Percentiles rank a stretch among this genome's conserved stretches.
These are phyloP conservation scores for Cherax quadricarinatus DNA, from an alignment of 1,140 invertebrate genomes.

Conservation along the genomic window DNA sequence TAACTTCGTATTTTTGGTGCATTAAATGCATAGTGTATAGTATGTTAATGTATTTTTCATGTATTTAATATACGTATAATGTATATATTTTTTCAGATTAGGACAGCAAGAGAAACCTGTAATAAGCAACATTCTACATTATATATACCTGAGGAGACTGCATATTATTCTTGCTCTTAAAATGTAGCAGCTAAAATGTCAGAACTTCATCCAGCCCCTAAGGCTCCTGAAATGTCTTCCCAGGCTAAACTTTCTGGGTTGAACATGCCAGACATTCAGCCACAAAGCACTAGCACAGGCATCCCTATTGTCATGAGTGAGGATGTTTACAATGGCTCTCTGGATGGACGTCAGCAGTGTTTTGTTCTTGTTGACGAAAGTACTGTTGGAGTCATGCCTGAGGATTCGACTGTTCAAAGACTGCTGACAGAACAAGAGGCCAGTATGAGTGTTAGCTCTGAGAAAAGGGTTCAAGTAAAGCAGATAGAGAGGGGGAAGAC, in stretches of 20 bases:
- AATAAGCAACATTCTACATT: background rate
- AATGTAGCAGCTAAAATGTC: background rate
- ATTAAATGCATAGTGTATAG: no score
- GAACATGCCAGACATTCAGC: background rate
- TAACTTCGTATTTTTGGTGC: no score
- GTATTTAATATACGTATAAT: no score
- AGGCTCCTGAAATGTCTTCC: background rate
- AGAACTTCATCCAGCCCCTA: background rate
- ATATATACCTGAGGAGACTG: no score
- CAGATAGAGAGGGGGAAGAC: conserved; percentile 27
- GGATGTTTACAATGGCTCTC: conserved; percentile 23
- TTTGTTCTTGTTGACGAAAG: conserved; percentile 51
- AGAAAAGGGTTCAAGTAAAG: conserved; percentile 25
- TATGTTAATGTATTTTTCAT: no score
- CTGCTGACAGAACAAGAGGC: conserved; percentile 40
- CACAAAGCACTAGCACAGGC: background rate
- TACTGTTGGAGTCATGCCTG: conserved; percentile 38
- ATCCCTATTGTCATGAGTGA: conserved; percentile 45
- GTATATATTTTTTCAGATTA: background rate
- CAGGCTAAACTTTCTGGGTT: background rate
- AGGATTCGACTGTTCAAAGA: conserved; percentile 1
- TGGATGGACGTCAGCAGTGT: conserved; percentile 17
- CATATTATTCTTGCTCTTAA: background rate
- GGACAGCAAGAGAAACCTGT: background rate
- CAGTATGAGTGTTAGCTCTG: background rate